phyloP scores from a whole-genome alignment of 2,888 invertebrate genomes.

The Ectemnius continuus region DNA sequence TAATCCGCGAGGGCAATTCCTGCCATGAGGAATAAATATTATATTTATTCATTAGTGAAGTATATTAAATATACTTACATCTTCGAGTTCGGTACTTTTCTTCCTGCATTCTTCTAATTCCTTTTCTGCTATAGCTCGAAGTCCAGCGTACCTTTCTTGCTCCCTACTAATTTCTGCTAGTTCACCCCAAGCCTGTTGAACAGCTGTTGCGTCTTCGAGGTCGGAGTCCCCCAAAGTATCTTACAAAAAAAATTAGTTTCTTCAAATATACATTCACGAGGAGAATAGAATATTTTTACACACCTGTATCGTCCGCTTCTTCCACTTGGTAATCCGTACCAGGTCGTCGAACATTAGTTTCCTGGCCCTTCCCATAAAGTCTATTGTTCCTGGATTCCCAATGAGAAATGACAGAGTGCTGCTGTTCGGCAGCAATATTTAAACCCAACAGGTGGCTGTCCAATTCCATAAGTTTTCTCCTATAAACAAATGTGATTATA shows the following conservation, averaged over 20 bases:
- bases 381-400: constrained; percentile 92
- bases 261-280: not conserved
- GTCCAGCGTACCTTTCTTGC: constrained; percentile 88
- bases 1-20: constrained; percentile 91
- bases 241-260: constrained; percentile 1
- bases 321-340: constrained; percentile 61
- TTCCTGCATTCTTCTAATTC: constrained; percentile 90
- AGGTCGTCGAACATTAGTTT: constrained; percentile 71
- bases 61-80: constrained; percentile 80
- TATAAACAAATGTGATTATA: constrained; percentile 51
- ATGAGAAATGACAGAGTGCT: constrained; percentile 92
- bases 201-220: constrained; percentile 81
- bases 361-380: constrained; percentile 81
- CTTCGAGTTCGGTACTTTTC: constrained; percentile 89
- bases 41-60: not conserved
- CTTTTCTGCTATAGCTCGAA: constrained; percentile 87
- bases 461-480: constrained; percentile 91
- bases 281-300: constrained; percentile 17
- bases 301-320: constrained; percentile 66
- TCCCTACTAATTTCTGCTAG: constrained; percentile 91
- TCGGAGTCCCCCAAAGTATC: constrained; percentile 71
- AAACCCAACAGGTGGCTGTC: constrained; percentile 93
- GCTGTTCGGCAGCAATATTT: constrained; percentile 92
- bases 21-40: constrained; percentile 66
- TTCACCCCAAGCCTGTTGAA: constrained; percentile 91